Conservation (phyloP, 2,113 vertebrate species). For the Nesogale talazaci region DNA sequence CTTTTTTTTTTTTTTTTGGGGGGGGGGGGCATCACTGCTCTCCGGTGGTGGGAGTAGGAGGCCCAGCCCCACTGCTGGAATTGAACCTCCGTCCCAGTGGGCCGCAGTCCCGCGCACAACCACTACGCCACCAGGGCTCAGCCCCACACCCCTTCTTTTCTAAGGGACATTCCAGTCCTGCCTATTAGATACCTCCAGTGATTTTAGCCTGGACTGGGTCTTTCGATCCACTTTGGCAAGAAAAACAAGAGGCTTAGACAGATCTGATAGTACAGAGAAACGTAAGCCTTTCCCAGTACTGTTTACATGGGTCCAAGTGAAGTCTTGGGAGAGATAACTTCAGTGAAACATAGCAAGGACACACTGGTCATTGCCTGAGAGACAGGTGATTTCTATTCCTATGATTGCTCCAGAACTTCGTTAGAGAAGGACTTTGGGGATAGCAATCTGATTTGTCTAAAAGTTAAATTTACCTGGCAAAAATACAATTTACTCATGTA, state of each 20-base stretch:
- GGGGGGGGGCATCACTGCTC: too few species aligned
- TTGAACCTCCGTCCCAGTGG: too few species aligned
- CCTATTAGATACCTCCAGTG: slow-evolving; percentile 10
- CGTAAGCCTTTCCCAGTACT: neutral
- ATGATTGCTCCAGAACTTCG: neutral
- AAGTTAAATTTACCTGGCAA: neutral
- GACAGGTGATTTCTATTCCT: neutral
- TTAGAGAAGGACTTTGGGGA: accelerated
- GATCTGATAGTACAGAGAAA: slow-evolving; percentile 27
- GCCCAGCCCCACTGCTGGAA: too few species aligned
- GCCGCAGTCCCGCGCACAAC: too few species aligned
- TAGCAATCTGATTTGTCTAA: neutral
- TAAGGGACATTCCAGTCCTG: neutral
- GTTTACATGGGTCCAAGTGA: neutral
- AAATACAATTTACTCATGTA: neutral
- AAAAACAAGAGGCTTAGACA: slow-evolving; percentile 45
- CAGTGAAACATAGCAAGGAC: too few species aligned
- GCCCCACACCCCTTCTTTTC: neutral
- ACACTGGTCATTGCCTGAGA: neutral
- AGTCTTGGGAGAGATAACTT: neutral
- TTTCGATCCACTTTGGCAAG: neutral
- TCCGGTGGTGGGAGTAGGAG: too few species aligned
- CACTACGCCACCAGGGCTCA: too few species aligned
- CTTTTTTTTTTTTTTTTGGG: too few species aligned
- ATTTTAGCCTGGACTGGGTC: neutral